Evolutionary conservation across 2,113 vertebrate species (phyloP).

Genomic region (Crotalus tigris): DNA sequence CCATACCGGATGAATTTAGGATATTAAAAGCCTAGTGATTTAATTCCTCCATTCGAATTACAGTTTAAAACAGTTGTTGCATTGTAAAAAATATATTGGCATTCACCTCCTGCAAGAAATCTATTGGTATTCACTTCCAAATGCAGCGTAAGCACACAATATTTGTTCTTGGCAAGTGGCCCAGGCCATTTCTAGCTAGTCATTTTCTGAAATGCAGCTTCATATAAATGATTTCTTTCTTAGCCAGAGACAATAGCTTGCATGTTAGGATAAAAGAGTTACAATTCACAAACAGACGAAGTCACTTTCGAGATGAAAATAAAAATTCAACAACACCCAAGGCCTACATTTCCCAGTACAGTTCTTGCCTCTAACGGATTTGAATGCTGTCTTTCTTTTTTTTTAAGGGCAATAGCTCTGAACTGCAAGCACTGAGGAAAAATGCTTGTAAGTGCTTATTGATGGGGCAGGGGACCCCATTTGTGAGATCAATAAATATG

Average conservation of each 20-base stretch:
- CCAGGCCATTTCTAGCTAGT: neutral
- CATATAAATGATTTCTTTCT: neutral
- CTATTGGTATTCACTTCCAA: neutral
- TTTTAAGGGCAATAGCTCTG: neutral
- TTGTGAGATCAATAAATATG: neutral
- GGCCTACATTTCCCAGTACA: neutral
- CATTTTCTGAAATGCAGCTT: neutral
- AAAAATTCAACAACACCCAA: neutral
- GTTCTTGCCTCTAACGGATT: neutral
- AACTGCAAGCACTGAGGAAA: neutral
- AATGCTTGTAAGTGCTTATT: neutral
- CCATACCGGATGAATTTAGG: neutral
- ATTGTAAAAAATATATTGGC: neutral
- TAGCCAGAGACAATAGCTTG: neutral
- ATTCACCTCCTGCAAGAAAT: neutral
- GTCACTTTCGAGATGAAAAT: neutral
- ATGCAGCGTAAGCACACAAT: neutral
- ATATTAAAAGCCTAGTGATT: neutral
- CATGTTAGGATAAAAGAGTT: neutral
- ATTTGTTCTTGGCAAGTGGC: conserved; percentile 5
- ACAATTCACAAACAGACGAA: neutral
- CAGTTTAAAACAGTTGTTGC: neutral
- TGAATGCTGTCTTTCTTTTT: neutral
- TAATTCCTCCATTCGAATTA: neutral
- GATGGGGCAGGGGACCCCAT: neutral